Evolutionary conservation across 2,113 vertebrate genomes (phyloP), one percentile per base, ranked within the genome.

Genomic region (Acinonyx jubatus): DNA sequence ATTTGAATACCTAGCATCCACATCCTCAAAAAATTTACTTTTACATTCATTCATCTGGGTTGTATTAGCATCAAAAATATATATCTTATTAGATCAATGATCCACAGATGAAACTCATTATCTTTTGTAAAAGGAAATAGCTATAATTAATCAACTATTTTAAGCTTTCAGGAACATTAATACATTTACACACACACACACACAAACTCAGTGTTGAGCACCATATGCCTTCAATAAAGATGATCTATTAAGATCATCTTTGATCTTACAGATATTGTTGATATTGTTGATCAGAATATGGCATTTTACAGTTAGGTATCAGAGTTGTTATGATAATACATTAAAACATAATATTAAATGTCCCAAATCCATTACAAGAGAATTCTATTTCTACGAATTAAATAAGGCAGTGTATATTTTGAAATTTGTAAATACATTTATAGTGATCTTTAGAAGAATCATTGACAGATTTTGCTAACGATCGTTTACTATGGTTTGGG

Each of bases 301-400:
- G 18, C 18, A 85, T 89, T 97, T 74, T 80, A 57, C 10, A 66
- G 25, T 68, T 88, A 85, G 23, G 33, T 86, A 83, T 63, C 45
- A n/a, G 57, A 96, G 52, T 85, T 76, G 63, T 73, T 91, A 41
- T 93, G 25, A 52, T 61, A 81, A 36, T 23, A 48, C 7, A 1
- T 74, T 65, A 93, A 93, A 78, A 3, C n/a, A 82, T 91, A 82
- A 29, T 86, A 97, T 90, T 93, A 89, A 91, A 86, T 83, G 18
- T 41, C 5, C 23, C 80, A 1, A 90, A 25, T 61, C 23, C 31
- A 63, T 45, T 97, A 93, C 89, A 45, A 96, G 69, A 7, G 7
- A 69, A 69, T 78, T 85, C 76, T 55, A 11, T 63, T 82, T 52
- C 45, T 90, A 89, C 82, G 29, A 76, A 36, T 80, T 90, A 84